Base-by-base conservation (phyloP, 2,797 vertebrate genomes). In the Cichlasoma orientale region DNA sequence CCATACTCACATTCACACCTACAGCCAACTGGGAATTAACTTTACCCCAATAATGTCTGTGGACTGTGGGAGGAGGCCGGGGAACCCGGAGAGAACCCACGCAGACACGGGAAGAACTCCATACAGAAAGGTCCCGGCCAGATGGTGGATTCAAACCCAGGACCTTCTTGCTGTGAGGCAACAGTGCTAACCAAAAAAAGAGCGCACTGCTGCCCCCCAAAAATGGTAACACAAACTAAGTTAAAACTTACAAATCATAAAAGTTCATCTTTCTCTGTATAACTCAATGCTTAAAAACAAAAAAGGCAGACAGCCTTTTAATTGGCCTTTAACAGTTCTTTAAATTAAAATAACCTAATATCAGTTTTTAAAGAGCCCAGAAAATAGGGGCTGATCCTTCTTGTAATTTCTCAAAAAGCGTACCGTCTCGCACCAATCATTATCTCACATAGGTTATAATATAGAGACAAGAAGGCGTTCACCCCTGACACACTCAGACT, bases 401-500 rank as follows among this genome's bases (percentile, higher is more conserved):
- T 31, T 74, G 41, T 18, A 69, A n/a, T 3, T 53, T 27, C 33
- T 33, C 54, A 38, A 36, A 72, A 76, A 56, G 53, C 2, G 1
- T 5, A 36, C 47, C 14, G 5, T 69, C 57, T 81, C 66, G 3
- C 55, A 27, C 50, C n/a, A 53, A 50, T 74, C 33, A 79, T 71
- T 47, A 72, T 79, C 47, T 1, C 55, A 36, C 36, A 6, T 19
- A 70, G 21, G 3, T 2, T 79, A 3, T 47, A 57, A 21, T 36
- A 36, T 1, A 44, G 11, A 72, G 74, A 78, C 57, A 23, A 76
- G 71, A 68, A 19, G 14, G 47, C 29, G 9, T 81, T 74, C 31
- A 52, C 68, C 58, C 19, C 44, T 18, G 36, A 70, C 52, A 75
- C 61, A 55, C 55, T 23, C 71, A 77, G 56, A 72, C 56, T 29